A percentile compares a stretch with the other conserved stretches of the same genome.
phyloP scores from a whole-genome alignment of 2,113 vertebrate genomes.

The Urocynchramus pylzowi region DNA sequence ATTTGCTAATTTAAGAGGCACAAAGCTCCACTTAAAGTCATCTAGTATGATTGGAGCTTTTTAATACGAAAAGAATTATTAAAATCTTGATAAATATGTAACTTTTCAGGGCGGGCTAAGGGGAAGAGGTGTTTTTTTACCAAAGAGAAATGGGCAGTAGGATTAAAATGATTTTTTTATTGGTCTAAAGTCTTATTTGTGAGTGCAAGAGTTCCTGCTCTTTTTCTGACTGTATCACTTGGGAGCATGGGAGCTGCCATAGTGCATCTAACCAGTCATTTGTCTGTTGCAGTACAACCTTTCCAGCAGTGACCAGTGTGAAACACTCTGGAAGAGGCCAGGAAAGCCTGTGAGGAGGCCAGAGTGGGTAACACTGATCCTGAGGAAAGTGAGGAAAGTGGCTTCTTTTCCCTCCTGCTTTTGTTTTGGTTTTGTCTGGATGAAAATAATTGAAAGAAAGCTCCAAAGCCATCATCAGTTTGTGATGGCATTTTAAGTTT shows the following conservation, averaged over 20 bases:
- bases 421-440: background rate
- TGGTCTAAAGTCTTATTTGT: background rate
- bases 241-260: background rate
- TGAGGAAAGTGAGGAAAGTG: background rate
- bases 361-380: background rate
- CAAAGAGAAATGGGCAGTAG: background rate
- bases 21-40: background rate
- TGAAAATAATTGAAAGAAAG: background rate
- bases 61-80: background rate
- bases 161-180: background rate
- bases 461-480: background rate
- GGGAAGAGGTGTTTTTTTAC: background rate
- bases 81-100: background rate
- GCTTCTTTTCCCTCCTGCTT: background rate
- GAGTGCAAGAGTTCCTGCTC: background rate
- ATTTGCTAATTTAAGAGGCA: background rate
- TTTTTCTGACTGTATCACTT: background rate
- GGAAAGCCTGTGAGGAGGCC: background rate
- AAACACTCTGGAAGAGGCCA: background rate
- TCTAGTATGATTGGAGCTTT: background rate
- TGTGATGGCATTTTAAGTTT: background rate
- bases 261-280: background rate
- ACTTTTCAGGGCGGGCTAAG: background rate
- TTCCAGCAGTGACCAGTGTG: background rate
- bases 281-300: background rate